These are phyloP conservation scores for Apodemus speciosus DNA, from an alignment of 2,113 vertebrate genomes.

Conservation along the genomic window DNA sequence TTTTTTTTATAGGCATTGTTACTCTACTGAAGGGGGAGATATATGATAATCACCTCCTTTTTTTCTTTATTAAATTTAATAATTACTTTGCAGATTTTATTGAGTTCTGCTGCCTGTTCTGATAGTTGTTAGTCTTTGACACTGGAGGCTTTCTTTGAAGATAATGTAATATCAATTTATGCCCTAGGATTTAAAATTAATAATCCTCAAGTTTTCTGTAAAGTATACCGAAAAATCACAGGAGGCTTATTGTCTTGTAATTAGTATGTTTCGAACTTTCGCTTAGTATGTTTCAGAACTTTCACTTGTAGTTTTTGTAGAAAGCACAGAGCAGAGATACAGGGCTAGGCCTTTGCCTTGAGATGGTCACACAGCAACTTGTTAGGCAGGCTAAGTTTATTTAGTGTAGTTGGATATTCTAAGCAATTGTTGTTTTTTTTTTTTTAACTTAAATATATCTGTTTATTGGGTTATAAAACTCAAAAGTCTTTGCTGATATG, in stretches of 20 bases:
- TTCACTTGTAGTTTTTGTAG: not conserved
- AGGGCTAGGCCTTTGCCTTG: not conserved
- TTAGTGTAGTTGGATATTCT: not conserved
- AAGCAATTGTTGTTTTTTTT: not conserved
- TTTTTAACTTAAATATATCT: not conserved
- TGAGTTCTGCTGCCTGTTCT: not conserved
- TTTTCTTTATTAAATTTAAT: not conserved
- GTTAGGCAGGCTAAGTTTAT: not conserved
- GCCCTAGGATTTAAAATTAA: not conserved
- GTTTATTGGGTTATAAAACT: not conserved
- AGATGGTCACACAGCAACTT: not conserved
- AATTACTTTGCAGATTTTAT: constrained; percentile 23
- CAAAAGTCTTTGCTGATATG: not conserved
- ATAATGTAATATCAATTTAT: not conserved
- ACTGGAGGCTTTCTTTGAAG: constrained; percentile 13
- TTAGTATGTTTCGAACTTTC: not conserved
- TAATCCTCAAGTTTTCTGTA: constrained; percentile 8
- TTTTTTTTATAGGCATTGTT: not conserved
- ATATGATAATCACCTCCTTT: not conserved
- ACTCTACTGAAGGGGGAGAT: not conserved
- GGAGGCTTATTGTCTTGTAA: not conserved
- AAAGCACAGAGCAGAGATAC: not conserved
- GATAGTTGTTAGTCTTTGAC: not conserved
- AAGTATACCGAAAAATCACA: not conserved
- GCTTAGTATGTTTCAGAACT: too few relatives aligned